Evolutionary conservation across 1,140 invertebrate genomes (phyloP), one percentile per base, ranked within the genome.

Genomic region (Lordiphosa collinella): DNA sequence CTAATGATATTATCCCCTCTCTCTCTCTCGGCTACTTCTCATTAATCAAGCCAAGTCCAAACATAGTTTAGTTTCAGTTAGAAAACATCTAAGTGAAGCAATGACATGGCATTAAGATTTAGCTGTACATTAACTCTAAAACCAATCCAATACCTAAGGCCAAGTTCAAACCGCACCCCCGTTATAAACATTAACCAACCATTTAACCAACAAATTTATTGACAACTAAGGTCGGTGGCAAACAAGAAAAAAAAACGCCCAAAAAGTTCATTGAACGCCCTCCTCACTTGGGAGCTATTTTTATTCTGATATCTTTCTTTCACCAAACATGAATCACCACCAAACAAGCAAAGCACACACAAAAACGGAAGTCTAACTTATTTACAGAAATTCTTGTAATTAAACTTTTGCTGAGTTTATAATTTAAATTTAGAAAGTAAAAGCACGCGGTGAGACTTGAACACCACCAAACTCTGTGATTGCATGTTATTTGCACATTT

Each of bases 351-450:
- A 46, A 58, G 48, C 14, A 16, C 14, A 59, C n/a, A n/a, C n/a
- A 54, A 43, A 76, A 82, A 80, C 76, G 76, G 76, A 80, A 79
- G 74, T 79, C 63, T 14, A 58, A 43, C 31, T 18, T 61, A 32
- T 35, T 22, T 32, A 36, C 51, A 49, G 49, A 75, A 56, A 56
- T 64, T 84, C 66, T 58, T 67, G 62, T 31, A 55, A 47, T 16
- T 37, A 36, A 1, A 13, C 9, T 9, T n/a, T 9, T n/a, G 47
- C 59, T 53, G 38, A 40, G 61, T 44, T 41, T 50, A 31, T 60
- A 63, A 72, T 76, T 82, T 67, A 82, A 82, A 82, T 84, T 82
- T 82, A 84, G 76, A 82, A 82, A 82, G 76, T 82, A 82, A 82
- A 82, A 76, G 76, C 72, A 53, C 36, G 31, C 55, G 35, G 44